Evolutionary conservation across 1,140 invertebrate species (phyloP).

Genomic region (Thaumetopoea pityocampa): DNA sequence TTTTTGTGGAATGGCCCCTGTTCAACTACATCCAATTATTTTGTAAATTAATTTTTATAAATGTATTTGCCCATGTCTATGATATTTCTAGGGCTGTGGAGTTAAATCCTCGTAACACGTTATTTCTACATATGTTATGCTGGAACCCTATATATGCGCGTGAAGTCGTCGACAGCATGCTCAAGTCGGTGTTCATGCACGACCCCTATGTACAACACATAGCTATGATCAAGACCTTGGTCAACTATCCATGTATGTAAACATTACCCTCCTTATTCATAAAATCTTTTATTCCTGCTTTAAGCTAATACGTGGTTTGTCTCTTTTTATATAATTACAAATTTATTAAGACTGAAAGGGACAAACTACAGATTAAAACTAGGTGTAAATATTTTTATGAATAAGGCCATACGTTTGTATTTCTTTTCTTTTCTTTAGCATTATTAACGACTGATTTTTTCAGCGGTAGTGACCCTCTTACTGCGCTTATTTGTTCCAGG

Average conservation of each 20-base stretch:
- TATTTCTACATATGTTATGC: slow-evolving; percentile 76
- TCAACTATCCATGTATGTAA: slow-evolving; percentile 48
- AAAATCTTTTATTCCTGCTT: background rate
- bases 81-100: slow-evolving; percentile 46
- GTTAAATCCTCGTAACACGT: slow-evolving; percentile 67
- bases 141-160: slow-evolving; percentile 68
- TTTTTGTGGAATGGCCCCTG: too few relatives aligned
- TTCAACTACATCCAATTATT: too few relatives aligned
- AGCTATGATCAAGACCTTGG: slow-evolving; percentile 72
- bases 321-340: slow-evolving; percentile 23
- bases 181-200: slow-evolving; percentile 74
- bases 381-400: too few relatives aligned
- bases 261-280: background rate
- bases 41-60: too few relatives aligned
- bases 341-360: too few relatives aligned
- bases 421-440: too few relatives aligned
- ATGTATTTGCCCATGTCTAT: too few relatives aligned
- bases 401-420: too few relatives aligned
- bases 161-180: slow-evolving; percentile 68
- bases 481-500: too few relatives aligned
- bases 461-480: too few relatives aligned
- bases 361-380: too few relatives aligned
- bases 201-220: slow-evolving; percentile 68
- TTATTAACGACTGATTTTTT: too few relatives aligned
- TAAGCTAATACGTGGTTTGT: slow-evolving; percentile 20